phyloP scores from a whole-genome alignment of 2,888 invertebrate genomes.

The Watsonalla cultraria region DNA sequence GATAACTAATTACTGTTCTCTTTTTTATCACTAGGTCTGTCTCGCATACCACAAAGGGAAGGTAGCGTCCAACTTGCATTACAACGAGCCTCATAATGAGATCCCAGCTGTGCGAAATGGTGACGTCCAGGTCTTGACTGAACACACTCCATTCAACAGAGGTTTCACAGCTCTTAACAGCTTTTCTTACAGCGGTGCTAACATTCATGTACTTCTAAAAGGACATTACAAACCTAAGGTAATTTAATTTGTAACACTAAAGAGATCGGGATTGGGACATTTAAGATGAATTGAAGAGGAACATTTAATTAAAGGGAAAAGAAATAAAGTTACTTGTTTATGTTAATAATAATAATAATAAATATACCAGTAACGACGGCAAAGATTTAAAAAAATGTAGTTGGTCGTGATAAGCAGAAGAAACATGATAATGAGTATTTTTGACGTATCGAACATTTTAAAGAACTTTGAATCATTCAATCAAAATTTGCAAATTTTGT shows the following conservation, averaged over 20 bases:
- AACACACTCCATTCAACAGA: conserved; percentile 31
- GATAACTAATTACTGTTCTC: neutral
- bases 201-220: conserved; percentile 37
- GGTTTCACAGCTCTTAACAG: conserved; percentile 38
- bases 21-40: conserved; percentile 30
- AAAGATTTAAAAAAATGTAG: too few relatives aligned
- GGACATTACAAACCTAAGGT: conserved; percentile 43
- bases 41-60: conserved; percentile 40
- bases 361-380: too few relatives aligned
- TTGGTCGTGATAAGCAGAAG: too few relatives aligned
- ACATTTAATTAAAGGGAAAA: too few relatives aligned
- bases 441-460: too few relatives aligned
- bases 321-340: too few relatives aligned
- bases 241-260: neutral
- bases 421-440: too few relatives aligned
- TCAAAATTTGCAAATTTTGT: too few relatives aligned
- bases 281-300: too few relatives aligned
- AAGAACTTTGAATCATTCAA: too few relatives aligned
- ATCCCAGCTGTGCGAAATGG: conserved; percentile 30
- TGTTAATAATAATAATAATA: too few relatives aligned
- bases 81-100: conserved; percentile 27
- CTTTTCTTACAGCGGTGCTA: conserved; percentile 34
- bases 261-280: too few relatives aligned
- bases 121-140: conserved; percentile 32
- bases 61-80: conserved; percentile 44